Evolutionary conservation across 2,113 vertebrate genomes (phyloP).

Genomic region (human): DNA sequence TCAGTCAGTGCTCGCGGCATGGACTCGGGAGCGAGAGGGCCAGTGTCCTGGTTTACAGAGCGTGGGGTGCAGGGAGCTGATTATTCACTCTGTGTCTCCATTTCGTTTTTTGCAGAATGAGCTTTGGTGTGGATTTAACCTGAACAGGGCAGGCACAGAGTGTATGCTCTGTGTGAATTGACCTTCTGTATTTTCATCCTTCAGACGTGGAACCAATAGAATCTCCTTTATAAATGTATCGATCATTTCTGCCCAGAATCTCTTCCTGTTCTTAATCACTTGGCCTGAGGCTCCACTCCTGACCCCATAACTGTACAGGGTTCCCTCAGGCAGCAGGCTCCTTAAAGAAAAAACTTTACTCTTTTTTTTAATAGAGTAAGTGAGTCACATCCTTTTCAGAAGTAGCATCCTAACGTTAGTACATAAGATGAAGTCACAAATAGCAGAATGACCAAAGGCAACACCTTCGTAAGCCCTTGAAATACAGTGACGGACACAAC

Average conservation of each 20-base stretch:
- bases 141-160: not conserved
- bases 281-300: not conserved
- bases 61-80: not conserved
- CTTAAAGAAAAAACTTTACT: not conserved
- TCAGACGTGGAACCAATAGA: not conserved
- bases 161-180: not conserved
- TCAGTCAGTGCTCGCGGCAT: fast-evolving
- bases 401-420: not conserved
- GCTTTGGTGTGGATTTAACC: not conserved
- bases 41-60: not conserved
- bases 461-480: not conserved
- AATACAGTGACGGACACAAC: not conserved
- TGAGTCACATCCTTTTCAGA: not conserved
- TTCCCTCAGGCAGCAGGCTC: not conserved
- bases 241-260: not conserved
- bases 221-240: not conserved
- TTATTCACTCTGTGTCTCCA: not conserved
- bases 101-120: not conserved
- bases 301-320: not conserved
- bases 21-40: not conserved
- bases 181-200: not conserved
- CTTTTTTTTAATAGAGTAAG: not conserved
- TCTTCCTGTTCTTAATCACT: not conserved
- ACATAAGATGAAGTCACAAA: not conserved
- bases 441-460: not conserved